phyloP scores from a whole-genome alignment of 2,797 vertebrate species.

The Pangasius macronema region DNA sequence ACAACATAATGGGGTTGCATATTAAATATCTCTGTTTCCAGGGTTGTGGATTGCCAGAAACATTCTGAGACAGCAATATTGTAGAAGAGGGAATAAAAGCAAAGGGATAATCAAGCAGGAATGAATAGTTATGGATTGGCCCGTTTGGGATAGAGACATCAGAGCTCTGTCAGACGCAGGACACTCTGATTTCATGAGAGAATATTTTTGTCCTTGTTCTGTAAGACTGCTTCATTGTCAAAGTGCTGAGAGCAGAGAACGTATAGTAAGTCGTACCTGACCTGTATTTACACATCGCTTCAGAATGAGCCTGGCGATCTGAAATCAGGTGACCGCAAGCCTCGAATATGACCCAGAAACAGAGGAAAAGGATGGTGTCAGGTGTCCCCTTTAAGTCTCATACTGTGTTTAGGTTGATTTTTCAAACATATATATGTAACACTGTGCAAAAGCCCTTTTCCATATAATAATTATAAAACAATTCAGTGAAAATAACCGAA shows the following conservation, averaged over 20 bases:
- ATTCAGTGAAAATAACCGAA: neutral
- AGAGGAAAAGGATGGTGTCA: neutral
- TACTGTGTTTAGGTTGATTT: neutral
- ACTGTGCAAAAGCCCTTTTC: neutral
- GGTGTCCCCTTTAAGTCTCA: slow-evolving; percentile 39
- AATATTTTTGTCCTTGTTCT: slow-evolving; percentile 13
- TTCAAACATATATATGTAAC: neutral
- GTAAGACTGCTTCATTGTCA: neutral
- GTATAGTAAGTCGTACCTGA: neutral
- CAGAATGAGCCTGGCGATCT: neutral
- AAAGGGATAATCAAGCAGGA: neutral
- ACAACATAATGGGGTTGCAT: slow-evolving; percentile 26
- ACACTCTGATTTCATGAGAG: neutral
- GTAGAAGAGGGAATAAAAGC: neutral
- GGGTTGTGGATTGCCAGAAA: neutral
- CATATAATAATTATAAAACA: neutral
- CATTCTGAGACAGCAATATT: neutral
- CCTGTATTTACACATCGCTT: slow-evolving; percentile 2
- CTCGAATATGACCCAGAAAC: slow-evolving; percentile 27
- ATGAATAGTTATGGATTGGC: neutral
- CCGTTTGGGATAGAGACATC: neutral
- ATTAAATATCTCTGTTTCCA: slow-evolving; percentile 3
- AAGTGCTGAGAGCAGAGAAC: neutral
- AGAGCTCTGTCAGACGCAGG: neutral
- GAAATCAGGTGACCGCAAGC: neutral